Base-by-base conservation (phyloP, 1,140 invertebrate species). In the Zaprionus gabonicus region DNA sequence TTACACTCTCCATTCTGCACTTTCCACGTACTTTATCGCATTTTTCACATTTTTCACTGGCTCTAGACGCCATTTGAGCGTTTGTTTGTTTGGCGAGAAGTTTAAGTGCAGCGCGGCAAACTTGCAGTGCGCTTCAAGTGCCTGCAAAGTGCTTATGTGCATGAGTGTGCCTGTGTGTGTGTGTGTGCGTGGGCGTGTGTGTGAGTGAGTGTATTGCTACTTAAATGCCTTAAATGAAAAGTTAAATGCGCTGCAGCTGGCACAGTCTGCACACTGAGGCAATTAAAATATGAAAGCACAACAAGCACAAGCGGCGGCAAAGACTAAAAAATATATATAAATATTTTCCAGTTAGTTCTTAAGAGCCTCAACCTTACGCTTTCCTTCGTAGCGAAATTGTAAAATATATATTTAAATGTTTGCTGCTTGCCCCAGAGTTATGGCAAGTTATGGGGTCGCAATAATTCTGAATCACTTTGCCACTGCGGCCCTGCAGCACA, bases 211-310 rank as follows among this genome's bases (percentile, higher is more conserved):
- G 66, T 57, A 15, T 70, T 27, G 65, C 74, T 60, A 78, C 74
- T 78, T 78, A 81, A 80, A 81, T 84, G 77, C 65, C 80, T 84
- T 73, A 72, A 84, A 78, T 74, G 74, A 60, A 70, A 81, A 74
- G 70, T 81, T 81, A 81, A 81, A 81, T 71, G 60, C 44, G 64
- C 28, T 65, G 56, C 68, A 57, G 71, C 51, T 69, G 64, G 17
- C 53, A 46, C 46, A 25, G 20, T 25, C 44, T 56, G 23, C 49
- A 60, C 59, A 66, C 46, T 71, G 65, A 15, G 68, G 67, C 53
- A 74, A 83, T 73, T 73, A 69, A 75, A 81, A 76, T 51, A 41
- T 34, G 17, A 5, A 10, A 34, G 53, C 71, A 60, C 41, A 57
- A 62, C 20, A 51, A 51, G 23, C 9, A 25, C 10, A 25, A 25